A percentile compares a stretch with the other conserved stretches of the same genome.
phyloP scores from a whole-genome alignment of 2,797 vertebrate genomes.

The Loriculus beryllinus region DNA sequence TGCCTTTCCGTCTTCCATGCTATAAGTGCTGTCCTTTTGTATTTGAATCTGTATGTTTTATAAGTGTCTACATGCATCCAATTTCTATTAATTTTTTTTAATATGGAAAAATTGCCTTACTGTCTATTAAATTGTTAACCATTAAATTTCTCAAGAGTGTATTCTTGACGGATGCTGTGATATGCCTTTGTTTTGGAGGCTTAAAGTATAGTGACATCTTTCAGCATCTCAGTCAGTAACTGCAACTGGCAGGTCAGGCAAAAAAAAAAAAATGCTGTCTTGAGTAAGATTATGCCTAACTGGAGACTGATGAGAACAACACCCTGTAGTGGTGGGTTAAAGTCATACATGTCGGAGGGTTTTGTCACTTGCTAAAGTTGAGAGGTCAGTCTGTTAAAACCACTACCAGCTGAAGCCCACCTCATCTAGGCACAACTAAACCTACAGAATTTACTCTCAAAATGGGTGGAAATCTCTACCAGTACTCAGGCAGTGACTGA shows the following conservation, averaged over 20 bases:
- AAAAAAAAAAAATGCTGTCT: not conserved
- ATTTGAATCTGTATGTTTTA: not conserved
- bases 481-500: not conserved
- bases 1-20: not conserved
- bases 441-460: not conserved
- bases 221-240: not conserved
- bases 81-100: not conserved
- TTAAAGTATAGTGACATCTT: not conserved
- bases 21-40: not conserved
- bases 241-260: not conserved
- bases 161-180: not conserved
- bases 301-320: not conserved
- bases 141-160: not conserved
- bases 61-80: not conserved
- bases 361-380: not conserved
- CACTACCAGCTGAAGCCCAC: not conserved
- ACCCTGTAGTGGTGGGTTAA: not conserved
- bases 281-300: not conserved
- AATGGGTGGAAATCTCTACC: not conserved
- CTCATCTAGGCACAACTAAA: not conserved
- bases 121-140: not conserved
- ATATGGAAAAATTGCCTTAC: not conserved
- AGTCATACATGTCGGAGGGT: not conserved
- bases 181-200: not conserved
- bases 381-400: not conserved